Conservation (phyloP, 2,888 invertebrate genomes). For the Zygothrica quintamaculata region DNA sequence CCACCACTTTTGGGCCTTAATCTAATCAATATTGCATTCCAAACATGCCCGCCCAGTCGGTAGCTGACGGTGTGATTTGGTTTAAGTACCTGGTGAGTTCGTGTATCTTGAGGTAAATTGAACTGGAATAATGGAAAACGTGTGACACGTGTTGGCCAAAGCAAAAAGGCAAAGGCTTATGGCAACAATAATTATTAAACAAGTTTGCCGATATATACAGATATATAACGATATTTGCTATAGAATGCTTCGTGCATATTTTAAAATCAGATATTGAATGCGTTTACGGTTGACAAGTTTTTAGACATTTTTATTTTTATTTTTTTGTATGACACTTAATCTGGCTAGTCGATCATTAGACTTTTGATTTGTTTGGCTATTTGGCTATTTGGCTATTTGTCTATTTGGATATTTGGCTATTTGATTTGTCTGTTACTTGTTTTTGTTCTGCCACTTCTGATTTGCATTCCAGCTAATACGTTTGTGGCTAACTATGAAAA, state of each 20-base stretch:
- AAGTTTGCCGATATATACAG: conserved; percentile 9
- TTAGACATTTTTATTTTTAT: conserved; percentile 16
- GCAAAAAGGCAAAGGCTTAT: too few relatives aligned
- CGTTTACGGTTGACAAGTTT: conserved; percentile 40
- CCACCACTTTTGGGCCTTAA: conserved; percentile 46
- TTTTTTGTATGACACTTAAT: conserved; percentile 41
- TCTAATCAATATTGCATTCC: conserved; percentile 70
- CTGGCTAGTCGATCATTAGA: conserved; percentile 31
- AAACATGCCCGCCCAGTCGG: conserved; percentile 54
- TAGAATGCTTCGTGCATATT: conserved; percentile 10
- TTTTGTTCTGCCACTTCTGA: conserved; percentile 7
- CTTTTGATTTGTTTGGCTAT: neutral
- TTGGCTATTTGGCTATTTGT: conserved; percentile 9
- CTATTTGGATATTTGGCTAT: too few relatives aligned
- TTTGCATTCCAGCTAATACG: conserved; percentile 31
- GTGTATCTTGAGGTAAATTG: neutral
- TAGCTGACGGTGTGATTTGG: conserved; percentile 21
- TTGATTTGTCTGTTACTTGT: too few relatives aligned
- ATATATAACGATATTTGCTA: too few relatives aligned
- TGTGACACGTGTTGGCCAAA: conserved; percentile 62
- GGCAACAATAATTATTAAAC: conserved; percentile 10
- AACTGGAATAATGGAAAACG: conserved; percentile 42
- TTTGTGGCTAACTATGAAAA: conserved; percentile 20
- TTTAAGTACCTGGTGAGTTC: conserved; percentile 20
- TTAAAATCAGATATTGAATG: conserved; percentile 34